Evolutionary conservation across 2,797 vertebrate species (phyloP), one percentile per base, ranked within the genome.

Genomic region (Micropoecilia bifurca): DNA sequence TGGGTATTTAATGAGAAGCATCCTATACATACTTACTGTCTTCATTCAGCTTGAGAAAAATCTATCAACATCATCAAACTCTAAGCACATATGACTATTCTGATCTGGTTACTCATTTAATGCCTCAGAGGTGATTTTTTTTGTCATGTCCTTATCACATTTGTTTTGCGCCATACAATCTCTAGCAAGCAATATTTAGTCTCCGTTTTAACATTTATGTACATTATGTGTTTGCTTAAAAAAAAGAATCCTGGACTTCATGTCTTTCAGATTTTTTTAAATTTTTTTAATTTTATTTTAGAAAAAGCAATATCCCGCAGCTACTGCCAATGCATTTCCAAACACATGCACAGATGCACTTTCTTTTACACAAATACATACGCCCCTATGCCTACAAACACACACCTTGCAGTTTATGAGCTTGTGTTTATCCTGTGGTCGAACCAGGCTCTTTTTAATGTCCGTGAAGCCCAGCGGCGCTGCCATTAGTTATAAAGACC

Each of bases 391-490:
- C 47, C 47, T 78, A 83, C 80, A 74, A 72, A 83, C 83, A 73
- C 80, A 81, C 74, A 86, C 85, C 85, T 55, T 85, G 78, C 87
- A 83, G 90, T 95, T 92, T 94, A 93, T 88, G 83, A 87, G 88
- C 92, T 84, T 89, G 89, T 95, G 91, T 95, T 94, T 95, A 92
- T 88, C 90, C 93, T 94, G 91, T 89, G 95, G 94, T 91, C 87
- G 71, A 80, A 85, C 77, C 73, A 71, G 89, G 91, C 93, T 89
- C 92, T 89, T 94, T 95, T 95, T 93, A 95, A 95, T 95, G 94
- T 93, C 93, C 84, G 61, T 93, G 88, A 91, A 93, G 90, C 88
- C 90, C 90, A 83, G 90, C 45, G 57, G 85, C 16, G 84, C 90
- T 94, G 90, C 93, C 91, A 90, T 93, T 94, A 93, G 90, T 89